phyloP scores from a whole-genome alignment of 2,797 vertebrate genomes.

The Epinephelus coioides region DNA sequence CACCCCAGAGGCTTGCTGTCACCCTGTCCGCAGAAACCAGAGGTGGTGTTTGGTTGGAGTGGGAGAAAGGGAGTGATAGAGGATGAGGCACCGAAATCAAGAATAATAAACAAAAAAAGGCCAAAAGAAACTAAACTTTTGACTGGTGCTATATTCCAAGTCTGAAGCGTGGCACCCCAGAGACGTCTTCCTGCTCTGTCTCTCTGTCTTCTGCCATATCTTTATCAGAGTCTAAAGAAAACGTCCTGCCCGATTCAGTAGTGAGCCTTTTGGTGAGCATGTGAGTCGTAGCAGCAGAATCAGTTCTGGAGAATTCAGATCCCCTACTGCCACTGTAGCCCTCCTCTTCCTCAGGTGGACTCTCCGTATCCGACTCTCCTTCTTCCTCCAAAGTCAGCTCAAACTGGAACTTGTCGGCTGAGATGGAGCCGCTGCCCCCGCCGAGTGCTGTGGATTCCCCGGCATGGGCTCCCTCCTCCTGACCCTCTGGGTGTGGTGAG shows the following conservation, averaged over 20 bases:
- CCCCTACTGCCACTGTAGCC: conserved; percentile 47
- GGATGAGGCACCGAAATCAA: conserved; percentile 73
- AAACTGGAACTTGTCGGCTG: conserved; percentile 90
- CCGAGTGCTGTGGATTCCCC: conserved; percentile 50
- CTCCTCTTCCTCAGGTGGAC: conserved; percentile 80
- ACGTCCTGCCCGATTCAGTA: conserved; percentile 75
- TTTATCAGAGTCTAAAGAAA: conserved; percentile 69
- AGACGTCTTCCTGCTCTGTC: conserved; percentile 78
- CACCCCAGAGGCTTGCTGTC: conserved; percentile 49
- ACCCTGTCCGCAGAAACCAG: conserved; percentile 60
- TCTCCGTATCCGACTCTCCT: conserved; percentile 85
- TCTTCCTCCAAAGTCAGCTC: conserved; percentile 91
- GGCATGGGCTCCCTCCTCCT: conserved; percentile 44
- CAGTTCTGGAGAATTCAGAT: conserved; percentile 62
- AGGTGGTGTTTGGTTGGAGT: conserved; percentile 51
- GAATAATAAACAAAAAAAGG: conserved; percentile 60
- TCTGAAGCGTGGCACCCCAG: conserved; percentile 76
- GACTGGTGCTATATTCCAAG: conserved; percentile 86
- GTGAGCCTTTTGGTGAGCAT: conserved; percentile 40
- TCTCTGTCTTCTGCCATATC: conserved; percentile 76
- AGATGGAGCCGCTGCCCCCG: conserved; percentile 25
- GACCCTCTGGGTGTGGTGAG: conserved; percentile 76
- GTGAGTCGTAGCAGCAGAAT: conserved; percentile 52
- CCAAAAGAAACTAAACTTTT: conserved; percentile 37
- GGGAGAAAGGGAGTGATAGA: conserved; percentile 58